These are phyloP conservation scores for Sphecodes monilicornis DNA, from an alignment of 2,888 invertebrate genomes.

Conservation along the genomic window DNA sequence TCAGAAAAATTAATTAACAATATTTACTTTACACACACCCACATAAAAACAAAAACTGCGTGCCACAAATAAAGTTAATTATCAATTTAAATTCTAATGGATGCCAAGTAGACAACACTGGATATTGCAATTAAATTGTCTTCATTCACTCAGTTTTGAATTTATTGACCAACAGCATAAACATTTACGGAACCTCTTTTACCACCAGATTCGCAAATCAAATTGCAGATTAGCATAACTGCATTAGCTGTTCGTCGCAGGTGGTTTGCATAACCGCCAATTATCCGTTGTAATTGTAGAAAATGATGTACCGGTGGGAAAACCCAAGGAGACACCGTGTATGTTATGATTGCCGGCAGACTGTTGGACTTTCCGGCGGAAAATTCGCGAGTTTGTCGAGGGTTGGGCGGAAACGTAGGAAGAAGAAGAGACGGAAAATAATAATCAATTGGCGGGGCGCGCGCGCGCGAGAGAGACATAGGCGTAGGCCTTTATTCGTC, in stretches of 20 bases:
- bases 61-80: too few relatives aligned
- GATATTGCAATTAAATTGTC: too few relatives aligned
- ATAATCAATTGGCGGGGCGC: conserved; percentile 15
- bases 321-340: background rate
- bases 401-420: too few relatives aligned
- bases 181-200: too few relatives aligned
- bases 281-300: background rate
- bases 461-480: conserved; percentile 27
- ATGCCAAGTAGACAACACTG: too few relatives aligned
- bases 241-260: background rate
- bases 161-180: too few relatives aligned
- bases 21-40: too few relatives aligned
- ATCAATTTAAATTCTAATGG: too few relatives aligned
- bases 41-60: too few relatives aligned
- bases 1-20: too few relatives aligned
- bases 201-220: background rate
- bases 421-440: conserved; percentile 13
- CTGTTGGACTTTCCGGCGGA: background rate
- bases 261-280: background rate
- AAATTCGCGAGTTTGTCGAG: background rate
- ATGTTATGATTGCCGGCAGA: background rate
- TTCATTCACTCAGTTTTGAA: too few relatives aligned
- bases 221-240: background rate
- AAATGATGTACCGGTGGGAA: background rate
- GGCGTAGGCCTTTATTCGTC: conserved; percentile 13